Percentiles rank a stretch among this genome's conserved stretches.
Conservation (phyloP, 2,113 vertebrate genomes). For the Xerus inauris region DNA sequence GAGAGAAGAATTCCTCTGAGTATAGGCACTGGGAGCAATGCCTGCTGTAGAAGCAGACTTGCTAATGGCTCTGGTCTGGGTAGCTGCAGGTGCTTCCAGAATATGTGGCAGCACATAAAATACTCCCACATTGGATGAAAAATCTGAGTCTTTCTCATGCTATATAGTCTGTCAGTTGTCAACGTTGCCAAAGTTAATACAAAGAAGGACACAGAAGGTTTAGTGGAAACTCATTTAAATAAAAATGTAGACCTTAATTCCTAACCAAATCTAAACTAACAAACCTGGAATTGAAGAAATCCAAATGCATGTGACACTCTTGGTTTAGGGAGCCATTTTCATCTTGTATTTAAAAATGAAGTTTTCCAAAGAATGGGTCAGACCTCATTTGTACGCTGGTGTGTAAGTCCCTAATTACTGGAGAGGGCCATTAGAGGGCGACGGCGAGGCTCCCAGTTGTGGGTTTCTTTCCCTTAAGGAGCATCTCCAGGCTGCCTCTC, state of each 20-base stretch:
- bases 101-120: too few species aligned
- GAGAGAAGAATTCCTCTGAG: neutral
- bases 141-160: neutral
- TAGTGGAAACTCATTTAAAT: neutral
- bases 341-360: neutral
- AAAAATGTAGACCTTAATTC: neutral
- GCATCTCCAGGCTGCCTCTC: neutral
- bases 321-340: neutral
- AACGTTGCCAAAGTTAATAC: neutral
- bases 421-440: conserved; percentile 16
- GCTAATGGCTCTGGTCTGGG: neutral
- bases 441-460: neutral
- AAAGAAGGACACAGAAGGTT: neutral
- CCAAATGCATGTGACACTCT: neutral
- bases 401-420: neutral
- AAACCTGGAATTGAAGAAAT: conserved; percentile 22
- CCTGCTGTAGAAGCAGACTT: neutral
- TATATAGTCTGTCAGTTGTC: neutral
- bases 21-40: neutral
- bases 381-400: accelerated
- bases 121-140: neutral
- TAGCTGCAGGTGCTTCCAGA: neutral
- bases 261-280: neutral
- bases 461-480: neutral
- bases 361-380: neutral